Conservation (phyloP, 2,113 vertebrate species). For the Oenanthe melanoleuca region DNA sequence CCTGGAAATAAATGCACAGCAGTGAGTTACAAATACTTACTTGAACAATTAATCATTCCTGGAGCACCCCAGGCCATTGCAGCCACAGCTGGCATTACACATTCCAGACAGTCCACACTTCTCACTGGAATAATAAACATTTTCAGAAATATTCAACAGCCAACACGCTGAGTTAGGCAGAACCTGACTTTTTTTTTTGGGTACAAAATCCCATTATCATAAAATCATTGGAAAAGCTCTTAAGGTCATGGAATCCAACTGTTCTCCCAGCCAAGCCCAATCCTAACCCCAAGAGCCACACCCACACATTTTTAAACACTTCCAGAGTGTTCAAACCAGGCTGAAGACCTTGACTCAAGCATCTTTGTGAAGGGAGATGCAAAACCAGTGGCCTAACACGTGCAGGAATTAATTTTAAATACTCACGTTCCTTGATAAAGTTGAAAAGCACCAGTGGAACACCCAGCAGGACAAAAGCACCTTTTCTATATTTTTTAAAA, state of each 20-base stretch:
- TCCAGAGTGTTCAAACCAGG: not conserved
- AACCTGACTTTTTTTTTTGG: not conserved
- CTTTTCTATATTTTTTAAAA: not conserved
- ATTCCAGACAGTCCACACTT: not conserved
- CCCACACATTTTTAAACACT: not conserved
- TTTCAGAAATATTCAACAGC: not conserved
- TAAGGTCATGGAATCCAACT: not conserved
- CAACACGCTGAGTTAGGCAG: not conserved
- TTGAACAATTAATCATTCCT: not conserved
- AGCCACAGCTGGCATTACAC: not conserved
- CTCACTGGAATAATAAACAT: not conserved
- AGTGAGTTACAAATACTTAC: not conserved
- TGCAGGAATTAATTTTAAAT: not conserved
- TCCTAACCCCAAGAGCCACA: too few species aligned
- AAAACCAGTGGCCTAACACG: fast-evolving
- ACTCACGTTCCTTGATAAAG: fast-evolving
- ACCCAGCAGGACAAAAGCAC: fast-evolving
- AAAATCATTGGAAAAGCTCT: not conserved
- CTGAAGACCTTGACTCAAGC: not conserved
- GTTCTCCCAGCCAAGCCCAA: not conserved
- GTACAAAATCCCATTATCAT: not conserved
- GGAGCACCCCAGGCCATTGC: not conserved
- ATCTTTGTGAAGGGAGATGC: not conserved
- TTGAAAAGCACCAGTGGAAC: not conserved
- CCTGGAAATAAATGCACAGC: not conserved